Evolutionary conservation across 2,113 vertebrate species (phyloP).

Genomic region (Periophthalmus modestus): DNA sequence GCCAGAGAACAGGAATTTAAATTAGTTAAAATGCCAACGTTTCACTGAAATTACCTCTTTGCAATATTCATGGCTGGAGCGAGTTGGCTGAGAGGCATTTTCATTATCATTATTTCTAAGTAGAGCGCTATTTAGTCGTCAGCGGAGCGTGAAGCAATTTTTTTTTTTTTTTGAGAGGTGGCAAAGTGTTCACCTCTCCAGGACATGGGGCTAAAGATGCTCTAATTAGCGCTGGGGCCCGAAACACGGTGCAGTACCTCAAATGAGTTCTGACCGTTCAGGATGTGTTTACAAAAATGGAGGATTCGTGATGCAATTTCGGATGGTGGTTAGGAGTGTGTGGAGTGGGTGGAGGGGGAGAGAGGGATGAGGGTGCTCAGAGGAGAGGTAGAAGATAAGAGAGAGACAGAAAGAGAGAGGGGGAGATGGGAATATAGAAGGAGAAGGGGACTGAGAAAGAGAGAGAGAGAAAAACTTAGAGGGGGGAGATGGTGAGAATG

Average conservation of each 20-base stretch:
- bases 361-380: background rate
- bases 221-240: slow-evolving; percentile 56
- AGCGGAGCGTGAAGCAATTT: slow-evolving; percentile 39
- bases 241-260: slow-evolving; percentile 41
- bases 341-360: slow-evolving; percentile 8
- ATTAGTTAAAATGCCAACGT: slow-evolving; percentile 75
- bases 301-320: slow-evolving; percentile 47
- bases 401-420: background rate
- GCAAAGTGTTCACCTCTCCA: slow-evolving; percentile 63
- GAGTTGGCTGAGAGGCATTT: slow-evolving; percentile 71
- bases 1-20: slow-evolving; percentile 69
- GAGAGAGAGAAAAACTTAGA: background rate
- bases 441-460: background rate
- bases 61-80: slow-evolving; percentile 74
- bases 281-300: slow-evolving; percentile 49
- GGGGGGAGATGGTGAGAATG: background rate
- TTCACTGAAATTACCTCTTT: slow-evolving; percentile 68
- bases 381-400: background rate
- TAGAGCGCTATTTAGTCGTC: slow-evolving; percentile 72
- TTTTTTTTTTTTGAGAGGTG: slow-evolving; percentile 48
- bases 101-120: slow-evolving; percentile 72
- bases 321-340: background rate
- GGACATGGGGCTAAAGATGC: slow-evolving; percentile 57
- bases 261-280: slow-evolving; percentile 33
- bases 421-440: background rate